These are phyloP conservation scores for Ictalurus punctatus DNA, from an alignment of 2,113 vertebrate genomes.

Conservation along the genomic window DNA sequence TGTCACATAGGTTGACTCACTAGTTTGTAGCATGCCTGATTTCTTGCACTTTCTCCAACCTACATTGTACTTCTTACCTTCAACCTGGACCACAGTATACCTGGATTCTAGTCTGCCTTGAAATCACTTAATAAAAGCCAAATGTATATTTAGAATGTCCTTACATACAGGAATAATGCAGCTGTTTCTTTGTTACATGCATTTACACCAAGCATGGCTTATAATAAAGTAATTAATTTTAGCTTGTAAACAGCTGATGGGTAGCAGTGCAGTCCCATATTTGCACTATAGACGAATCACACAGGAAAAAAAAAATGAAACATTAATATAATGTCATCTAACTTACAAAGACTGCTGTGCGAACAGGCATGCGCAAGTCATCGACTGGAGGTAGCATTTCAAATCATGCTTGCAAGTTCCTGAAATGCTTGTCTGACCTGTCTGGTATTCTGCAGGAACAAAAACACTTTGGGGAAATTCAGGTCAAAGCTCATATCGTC, in stretches of 20 bases:
- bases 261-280: too few relatives aligned
- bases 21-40: background rate
- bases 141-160: background rate
- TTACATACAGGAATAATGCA: background rate
- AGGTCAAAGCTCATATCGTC: background rate
- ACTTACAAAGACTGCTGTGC: background rate
- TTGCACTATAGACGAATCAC: too few relatives aligned
- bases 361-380: background rate
- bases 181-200: background rate
- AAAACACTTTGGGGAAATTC: background rate
- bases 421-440: background rate
- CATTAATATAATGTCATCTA: too few relatives aligned
- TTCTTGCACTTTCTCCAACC: background rate
- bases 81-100: background rate
- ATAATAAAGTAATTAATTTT: too few relatives aligned
- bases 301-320: too few relatives aligned
- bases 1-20: background rate
- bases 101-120: background rate
- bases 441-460: background rate
- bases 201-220: too few relatives aligned
- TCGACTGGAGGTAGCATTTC: background rate
- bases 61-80: background rate
- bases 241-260: background rate
- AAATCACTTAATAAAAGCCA: background rate
- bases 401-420: background rate